Evolutionary conservation across 2,888 invertebrate genomes (phyloP).

Genomic region (Dendrolimus houi): DNA sequence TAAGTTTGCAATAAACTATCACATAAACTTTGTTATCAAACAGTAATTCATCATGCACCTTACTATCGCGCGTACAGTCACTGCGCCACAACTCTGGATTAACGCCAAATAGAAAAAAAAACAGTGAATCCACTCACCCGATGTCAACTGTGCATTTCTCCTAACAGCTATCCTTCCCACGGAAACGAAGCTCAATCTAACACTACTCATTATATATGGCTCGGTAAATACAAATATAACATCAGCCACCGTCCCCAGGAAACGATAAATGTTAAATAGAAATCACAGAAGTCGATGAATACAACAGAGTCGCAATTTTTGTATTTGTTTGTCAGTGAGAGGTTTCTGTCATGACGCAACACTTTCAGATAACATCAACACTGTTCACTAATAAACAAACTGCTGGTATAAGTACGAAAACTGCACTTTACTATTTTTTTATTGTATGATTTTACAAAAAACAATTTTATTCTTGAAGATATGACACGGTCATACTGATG

Average conservation of each 20-base stretch:
- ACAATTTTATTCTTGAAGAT: slow-evolving; percentile 61
- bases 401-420: slow-evolving; percentile 57
- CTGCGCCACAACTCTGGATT: slow-evolving; percentile 49
- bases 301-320: slow-evolving; percentile 57
- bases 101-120: slow-evolving; percentile 45
- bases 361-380: slow-evolving; percentile 70
- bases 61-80: slow-evolving; percentile 23
- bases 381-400: slow-evolving; percentile 45
- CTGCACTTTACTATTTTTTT: slow-evolving; percentile 58
- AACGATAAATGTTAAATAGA: slow-evolving; percentile 42
- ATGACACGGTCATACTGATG: slow-evolving; percentile 72
- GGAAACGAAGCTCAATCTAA: slow-evolving; percentile 65
- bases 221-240: slow-evolving; percentile 47
- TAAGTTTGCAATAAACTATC: background rate
- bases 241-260: slow-evolving; percentile 50
- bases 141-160: slow-evolving; percentile 63
- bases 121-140: slow-evolving; percentile 49
- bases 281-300: slow-evolving; percentile 39
- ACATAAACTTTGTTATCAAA: slow-evolving; percentile 53
- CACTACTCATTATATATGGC: slow-evolving; percentile 64
- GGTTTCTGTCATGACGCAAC: slow-evolving; percentile 75
- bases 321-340: slow-evolving; percentile 75
- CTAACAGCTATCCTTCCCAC: slow-evolving; percentile 66
- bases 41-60: slow-evolving; percentile 26
- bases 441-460: slow-evolving; percentile 54